A percentile compares a stretch with the other conserved stretches of the same genome.
Evolutionary conservation across 2,113 vertebrate genomes (phyloP).

Genomic region (Megatriorchis doriae): DNA sequence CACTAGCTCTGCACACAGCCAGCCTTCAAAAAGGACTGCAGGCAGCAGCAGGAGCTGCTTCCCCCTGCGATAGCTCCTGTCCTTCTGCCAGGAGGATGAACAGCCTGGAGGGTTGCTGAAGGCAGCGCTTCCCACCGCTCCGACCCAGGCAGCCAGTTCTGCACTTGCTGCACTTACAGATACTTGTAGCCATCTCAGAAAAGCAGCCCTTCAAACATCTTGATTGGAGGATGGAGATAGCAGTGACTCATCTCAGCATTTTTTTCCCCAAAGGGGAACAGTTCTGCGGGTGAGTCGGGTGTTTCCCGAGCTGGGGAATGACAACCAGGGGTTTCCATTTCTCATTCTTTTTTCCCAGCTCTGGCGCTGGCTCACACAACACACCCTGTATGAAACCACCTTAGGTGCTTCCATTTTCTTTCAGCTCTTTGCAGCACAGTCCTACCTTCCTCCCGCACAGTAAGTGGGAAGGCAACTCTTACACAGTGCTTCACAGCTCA

Average conservation of each 20-base stretch:
- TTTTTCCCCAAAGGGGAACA: neutral
- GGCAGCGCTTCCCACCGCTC: neutral
- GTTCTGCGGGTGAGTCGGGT: fast-evolving
- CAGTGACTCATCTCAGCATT: neutral
- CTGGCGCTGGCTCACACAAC: neutral
- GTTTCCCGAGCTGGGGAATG: neutral
- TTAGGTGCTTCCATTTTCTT: neutral
- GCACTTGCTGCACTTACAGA: neutral
- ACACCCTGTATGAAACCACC: neutral
- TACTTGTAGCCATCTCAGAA: neutral
- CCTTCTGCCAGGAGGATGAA: neutral
- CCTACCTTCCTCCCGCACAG: neutral
- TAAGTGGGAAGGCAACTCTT: neutral
- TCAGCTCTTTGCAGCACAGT: neutral
- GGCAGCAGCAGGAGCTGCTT: neutral
- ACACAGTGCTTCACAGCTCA: neutral
- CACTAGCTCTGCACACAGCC: neutral
- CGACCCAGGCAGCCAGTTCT: neutral
- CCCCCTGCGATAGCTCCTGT: neutral
- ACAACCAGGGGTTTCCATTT: neutral
- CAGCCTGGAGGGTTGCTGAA: neutral
- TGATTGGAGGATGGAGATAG: neutral
- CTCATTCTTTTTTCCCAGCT: neutral
- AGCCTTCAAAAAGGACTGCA: neutral
- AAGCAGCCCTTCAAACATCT: neutral